Base-by-base conservation (phyloP, 2,113 vertebrate species). In the Vombatus ursinus region DNA sequence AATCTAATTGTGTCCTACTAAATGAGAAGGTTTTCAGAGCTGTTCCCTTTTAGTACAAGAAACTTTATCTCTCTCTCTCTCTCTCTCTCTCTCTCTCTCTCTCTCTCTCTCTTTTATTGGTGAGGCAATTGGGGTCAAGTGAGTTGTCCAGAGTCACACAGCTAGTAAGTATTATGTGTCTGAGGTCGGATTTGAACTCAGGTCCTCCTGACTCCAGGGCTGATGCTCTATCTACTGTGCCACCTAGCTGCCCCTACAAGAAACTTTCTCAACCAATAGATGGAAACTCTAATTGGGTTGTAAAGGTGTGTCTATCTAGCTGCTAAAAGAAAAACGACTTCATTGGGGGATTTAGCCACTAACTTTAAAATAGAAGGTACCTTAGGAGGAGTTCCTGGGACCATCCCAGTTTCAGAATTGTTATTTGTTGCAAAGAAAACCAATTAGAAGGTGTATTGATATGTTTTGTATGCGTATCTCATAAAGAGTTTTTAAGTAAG, bases 401-500 rank as follows among this genome's bases (percentile, higher is more conserved):
- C 8, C 24, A 47, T 96, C n/a, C 14, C 92, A 2, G 16, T 44
- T 90, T 0, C 90, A 1, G 50, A 95, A 92, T 14, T 6, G 44
- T 95, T 89, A 2, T 49, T 94, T 23, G 84, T 91, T 94, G 52
- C 50, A 92, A 53, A 10, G 50, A 68, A 48, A 95, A 47, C 52
- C 52, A 53, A 90, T n/a, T 50, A 68, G 90, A 52, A 91, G 31
- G 16, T 16, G 28, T 31, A 8, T 25, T 37, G 92, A 49, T 48
- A 23, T n/a, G 50, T 52, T 91, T n/a, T 91, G 50, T 90, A 48
- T 50, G 3, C 0, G 19, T 12, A 1, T 89, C 31, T 44, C 92
- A 50, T 0, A 7, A 3, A 31, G 90, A 92, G 90, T 91, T 95
- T 96, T 77, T 95, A 12, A 51, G 89, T 48, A 93, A 93, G 50